Evolutionary conservation across 1,140 invertebrate genomes (phyloP), one percentile per base, ranked within the genome.

Genomic region (Sweltsa coloradensis): DNA sequence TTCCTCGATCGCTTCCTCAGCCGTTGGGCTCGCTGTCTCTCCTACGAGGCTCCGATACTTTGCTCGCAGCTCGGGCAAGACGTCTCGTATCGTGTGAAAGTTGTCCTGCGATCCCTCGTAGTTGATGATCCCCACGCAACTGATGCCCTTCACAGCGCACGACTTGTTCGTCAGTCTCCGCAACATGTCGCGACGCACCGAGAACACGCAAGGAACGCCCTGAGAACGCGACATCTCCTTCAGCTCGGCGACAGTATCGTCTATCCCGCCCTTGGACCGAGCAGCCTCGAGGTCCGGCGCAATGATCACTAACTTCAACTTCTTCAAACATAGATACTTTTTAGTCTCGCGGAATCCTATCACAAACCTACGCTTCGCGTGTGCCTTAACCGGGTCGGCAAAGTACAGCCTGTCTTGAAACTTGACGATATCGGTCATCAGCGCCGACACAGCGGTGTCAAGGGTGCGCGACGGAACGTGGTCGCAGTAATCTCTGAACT

Each of bases 371-470:
- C 71, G 53, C 53, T 73, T 76, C 2, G 60, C 62, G 13, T 59
- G 57, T 21, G 73, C 74, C 58, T 78, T 79, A 1, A 72, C 63
- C 23, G 73, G 72, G 53, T 79, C 76, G 46, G 70, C 70, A 27
- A 70, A 64, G 56, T 71, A 75, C 18, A 74, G 62, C 6, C 73
- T 62, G 44, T 75, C 74, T 57, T 81, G 78, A 53, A 78, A 79
- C 5, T 66, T 59, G 45, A 74, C 63, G 11, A 80, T 58, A 50
- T 75, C 70, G 46, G 68, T 65, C 2, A 81, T 47, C 7, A 80
- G 25, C 2, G n/a, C 3, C 3, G 21, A 37, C 9, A 27, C 23
- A n/a, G 31, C 3, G 7, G 7, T 37, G 19, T 36, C 34, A 5
- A 50, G 34, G 18, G 34, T 34, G 2, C 16, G 25, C n/a, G 31